Conservation (phyloP, 2,797 vertebrate genomes). For the Coregonus suidteri region DNA sequence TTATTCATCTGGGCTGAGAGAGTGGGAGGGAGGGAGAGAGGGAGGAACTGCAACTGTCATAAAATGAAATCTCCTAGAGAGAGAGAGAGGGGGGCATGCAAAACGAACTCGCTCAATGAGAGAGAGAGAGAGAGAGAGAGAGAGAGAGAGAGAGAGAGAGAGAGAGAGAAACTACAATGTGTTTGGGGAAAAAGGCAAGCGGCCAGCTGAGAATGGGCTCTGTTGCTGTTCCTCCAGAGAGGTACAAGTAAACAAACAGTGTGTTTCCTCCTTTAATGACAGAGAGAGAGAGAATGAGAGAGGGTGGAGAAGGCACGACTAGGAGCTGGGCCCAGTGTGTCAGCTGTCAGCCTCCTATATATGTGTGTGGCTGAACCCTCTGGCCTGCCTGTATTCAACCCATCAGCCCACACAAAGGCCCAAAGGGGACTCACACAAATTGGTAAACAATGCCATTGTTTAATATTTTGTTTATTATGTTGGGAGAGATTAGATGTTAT, state of each 20-base stretch:
- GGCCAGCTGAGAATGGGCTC: slow-evolving; percentile 75
- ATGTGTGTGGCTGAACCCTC: neutral
- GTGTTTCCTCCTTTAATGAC: slow-evolving; percentile 71
- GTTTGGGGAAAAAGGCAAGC: slow-evolving; percentile 67
- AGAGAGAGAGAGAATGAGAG: slow-evolving; percentile 61
- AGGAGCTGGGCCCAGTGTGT: slow-evolving; percentile 60
- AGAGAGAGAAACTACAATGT: slow-evolving; percentile 59
- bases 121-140: neutral
- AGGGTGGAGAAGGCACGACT: slow-evolving; percentile 26
- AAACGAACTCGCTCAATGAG: neutral
- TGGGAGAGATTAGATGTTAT: slow-evolving; percentile 91
- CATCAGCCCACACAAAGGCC: slow-evolving; percentile 54
- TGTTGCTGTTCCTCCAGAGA: slow-evolving; percentile 73
- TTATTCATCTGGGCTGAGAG: no score
- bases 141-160: neutral
- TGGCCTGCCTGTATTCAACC: neutral
- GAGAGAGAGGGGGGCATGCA: no score
- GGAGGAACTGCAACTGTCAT: no score
- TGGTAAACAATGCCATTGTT: slow-evolving; percentile 90
- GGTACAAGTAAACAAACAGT: slow-evolving; percentile 79
- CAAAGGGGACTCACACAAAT: slow-evolving; percentile 47
- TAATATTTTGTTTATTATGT: slow-evolving; percentile 89
- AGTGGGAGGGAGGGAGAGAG: no score
- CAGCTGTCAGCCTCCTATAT: slow-evolving; percentile 59
- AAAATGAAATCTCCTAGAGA: no score